A percentile compares a stretch with the other conserved stretches of the same genome.
phyloP scores from a whole-genome alignment of 2,888 invertebrate species.

The Dexiosoma caninum region DNA sequence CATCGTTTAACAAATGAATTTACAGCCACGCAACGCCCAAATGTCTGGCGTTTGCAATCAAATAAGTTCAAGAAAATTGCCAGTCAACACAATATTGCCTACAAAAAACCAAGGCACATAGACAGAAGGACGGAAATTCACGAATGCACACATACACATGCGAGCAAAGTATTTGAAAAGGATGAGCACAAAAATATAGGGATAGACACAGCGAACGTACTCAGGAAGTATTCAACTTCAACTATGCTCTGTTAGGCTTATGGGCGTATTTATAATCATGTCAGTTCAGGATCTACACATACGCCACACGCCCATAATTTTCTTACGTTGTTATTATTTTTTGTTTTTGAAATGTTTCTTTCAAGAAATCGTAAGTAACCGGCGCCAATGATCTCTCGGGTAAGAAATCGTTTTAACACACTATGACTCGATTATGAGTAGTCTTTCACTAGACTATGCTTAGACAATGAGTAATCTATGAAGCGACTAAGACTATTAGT shows the following conservation, averaged over 20 bases:
- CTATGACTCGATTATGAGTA: not conserved
- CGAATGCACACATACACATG: not conserved
- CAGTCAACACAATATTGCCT: constrained; percentile 55
- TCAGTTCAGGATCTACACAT: too few relatives aligned
- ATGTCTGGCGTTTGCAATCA: constrained; percentile 77
- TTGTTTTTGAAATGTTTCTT: too few relatives aligned
- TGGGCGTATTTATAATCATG: too few relatives aligned
- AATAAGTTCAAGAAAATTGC: constrained; percentile 60
- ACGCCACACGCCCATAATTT: too few relatives aligned
- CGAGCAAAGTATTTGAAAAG: constrained; percentile 22
- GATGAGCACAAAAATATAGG: constrained; percentile 1
- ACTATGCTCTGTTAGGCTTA: not conserved
- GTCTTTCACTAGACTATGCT: not conserved
- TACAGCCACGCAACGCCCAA: constrained; percentile 78
- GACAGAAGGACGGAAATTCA: not conserved
- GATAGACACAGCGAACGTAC: not conserved
- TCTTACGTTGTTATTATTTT: too few relatives aligned
- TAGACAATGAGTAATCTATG: not conserved
- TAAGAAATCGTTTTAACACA: not conserved
- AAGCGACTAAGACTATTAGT: too few relatives aligned
- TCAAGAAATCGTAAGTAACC: too few relatives aligned
- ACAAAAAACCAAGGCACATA: not conserved
- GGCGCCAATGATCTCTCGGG: too few relatives aligned
- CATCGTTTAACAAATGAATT: constrained; percentile 79
- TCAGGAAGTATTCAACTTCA: not conserved